Conservation (phyloP, 2,888 invertebrate species). For the Xanthorhoe spadicearia region DNA sequence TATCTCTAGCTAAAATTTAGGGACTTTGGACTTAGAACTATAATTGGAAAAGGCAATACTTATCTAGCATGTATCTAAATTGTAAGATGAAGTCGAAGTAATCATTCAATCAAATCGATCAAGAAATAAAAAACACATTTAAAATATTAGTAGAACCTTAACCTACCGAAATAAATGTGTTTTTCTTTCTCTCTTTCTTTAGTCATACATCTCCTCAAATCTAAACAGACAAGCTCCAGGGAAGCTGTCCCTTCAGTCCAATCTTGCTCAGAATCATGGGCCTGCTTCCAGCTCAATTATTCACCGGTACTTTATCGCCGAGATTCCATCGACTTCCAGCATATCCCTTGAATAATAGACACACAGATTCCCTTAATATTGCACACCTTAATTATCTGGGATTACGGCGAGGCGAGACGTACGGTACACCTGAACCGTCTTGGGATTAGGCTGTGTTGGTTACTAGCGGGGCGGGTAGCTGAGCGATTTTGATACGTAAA, state of each 20-base stretch:
- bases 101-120: no score
- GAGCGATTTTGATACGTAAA: slow-evolving; percentile 6
- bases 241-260: not conserved
- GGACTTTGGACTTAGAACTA: no score
- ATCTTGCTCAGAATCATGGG: not conserved
- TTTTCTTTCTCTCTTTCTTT: no score
- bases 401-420: slow-evolving; percentile 47
- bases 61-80: no score
- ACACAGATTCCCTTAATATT: slow-evolving; percentile 55
- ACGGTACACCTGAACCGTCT: slow-evolving; percentile 47
- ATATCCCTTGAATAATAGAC: slow-evolving; percentile 60
- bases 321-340: slow-evolving; percentile 47
- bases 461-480: slow-evolving; percentile 17
- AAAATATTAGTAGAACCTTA: no score
- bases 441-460: slow-evolving; percentile 6
- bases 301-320: slow-evolving; percentile 45
- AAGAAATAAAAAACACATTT: no score
- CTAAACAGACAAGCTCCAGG: no score
- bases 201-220: no score
- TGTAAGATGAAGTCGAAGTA: no score
- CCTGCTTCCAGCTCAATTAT: slow-evolving; percentile 42
- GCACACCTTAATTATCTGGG: slow-evolving; percentile 59
- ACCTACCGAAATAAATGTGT: no score
- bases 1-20: no score
- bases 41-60: no score